These are phyloP conservation scores for Andrena marginata DNA, from an alignment of 2,888 invertebrate species.

Conservation along the genomic window DNA sequence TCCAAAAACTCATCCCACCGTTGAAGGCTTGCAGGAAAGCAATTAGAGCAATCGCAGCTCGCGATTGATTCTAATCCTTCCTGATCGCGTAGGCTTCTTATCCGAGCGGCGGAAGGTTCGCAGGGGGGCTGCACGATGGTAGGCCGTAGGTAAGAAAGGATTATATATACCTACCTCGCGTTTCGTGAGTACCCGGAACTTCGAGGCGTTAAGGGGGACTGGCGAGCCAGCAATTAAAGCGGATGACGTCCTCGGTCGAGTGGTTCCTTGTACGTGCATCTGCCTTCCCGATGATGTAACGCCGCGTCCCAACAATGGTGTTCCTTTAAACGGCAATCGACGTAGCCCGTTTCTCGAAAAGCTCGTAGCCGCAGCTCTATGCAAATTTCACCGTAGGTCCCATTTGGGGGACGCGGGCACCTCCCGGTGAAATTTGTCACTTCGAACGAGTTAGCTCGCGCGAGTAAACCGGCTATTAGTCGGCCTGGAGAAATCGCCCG, in stretches of 20 bases:
- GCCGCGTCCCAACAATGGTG: conserved; percentile 48
- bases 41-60: background rate
- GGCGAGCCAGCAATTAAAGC: conserved; percentile 45
- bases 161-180: background rate
- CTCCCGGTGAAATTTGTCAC: conserved; percentile 72
- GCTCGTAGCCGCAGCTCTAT: conserved; percentile 69
- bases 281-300: conserved; percentile 49
- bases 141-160: conserved; percentile 20
- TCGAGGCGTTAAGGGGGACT: conserved; percentile 8
- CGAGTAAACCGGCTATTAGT: conserved; percentile 71
- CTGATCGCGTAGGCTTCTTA: background rate
- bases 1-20: background rate
- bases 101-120: background rate
- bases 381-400: conserved; percentile 66
- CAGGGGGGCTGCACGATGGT: background rate
- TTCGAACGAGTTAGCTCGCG: conserved; percentile 68
- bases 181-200: conserved; percentile 21
- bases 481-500: conserved; percentile 50
- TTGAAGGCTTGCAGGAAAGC: background rate
- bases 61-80: conserved; percentile 11
- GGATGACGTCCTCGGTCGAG: conserved; percentile 42
- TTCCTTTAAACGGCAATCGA: conserved; percentile 55
- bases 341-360: conserved; percentile 53
- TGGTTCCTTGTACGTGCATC: conserved; percentile 48
- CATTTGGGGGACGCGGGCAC: conserved; percentile 39